Conservation (phyloP, 2,797 vertebrate genomes). For the Protonibea diacanthus region DNA sequence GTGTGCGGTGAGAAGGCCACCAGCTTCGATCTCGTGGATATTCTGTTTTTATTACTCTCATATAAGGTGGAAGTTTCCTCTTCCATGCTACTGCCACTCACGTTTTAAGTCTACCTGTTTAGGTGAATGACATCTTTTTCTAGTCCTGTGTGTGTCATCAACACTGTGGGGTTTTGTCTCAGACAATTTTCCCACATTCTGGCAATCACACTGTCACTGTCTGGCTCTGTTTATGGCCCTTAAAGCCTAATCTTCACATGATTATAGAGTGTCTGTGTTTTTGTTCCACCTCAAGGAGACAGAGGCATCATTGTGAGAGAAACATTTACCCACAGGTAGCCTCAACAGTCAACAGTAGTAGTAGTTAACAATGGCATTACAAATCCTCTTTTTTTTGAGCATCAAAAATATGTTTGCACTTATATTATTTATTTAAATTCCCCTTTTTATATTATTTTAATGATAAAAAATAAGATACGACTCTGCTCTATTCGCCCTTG, state of each 20-base stretch:
- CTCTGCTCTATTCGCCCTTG: not conserved
- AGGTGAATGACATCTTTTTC: conserved; percentile 25
- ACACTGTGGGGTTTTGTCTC: conserved; percentile 49
- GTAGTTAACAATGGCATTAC: not conserved
- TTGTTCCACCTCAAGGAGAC: conserved; percentile 69
- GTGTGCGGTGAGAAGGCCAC: not conserved
- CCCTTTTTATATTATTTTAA: not conserved
- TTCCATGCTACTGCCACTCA: not conserved
- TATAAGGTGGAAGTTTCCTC: not conserved
- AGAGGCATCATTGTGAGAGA: conserved; percentile 63
- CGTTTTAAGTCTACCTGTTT: conserved; percentile 11
- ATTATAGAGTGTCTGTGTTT: conserved; percentile 80
- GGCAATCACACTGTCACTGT: conserved; percentile 61
- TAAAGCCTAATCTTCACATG: conserved; percentile 70
- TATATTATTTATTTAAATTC: not conserved
- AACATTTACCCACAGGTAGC: conserved; percentile 29
- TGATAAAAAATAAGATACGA: not conserved
- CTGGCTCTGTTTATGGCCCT: conserved; percentile 72
- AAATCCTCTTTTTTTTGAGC: not conserved
- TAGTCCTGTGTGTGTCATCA: conserved; percentile 28
- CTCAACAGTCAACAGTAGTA: conserved; percentile 21
- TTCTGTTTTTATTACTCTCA: not conserved
- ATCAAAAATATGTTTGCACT: not conserved
- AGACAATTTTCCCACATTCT: conserved; percentile 74
- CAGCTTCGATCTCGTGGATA: not conserved